Evolutionary conservation across 2,113 vertebrate genomes (phyloP), one percentile per base, ranked within the genome.

Genomic region (Agelaius phoeniceus): DNA sequence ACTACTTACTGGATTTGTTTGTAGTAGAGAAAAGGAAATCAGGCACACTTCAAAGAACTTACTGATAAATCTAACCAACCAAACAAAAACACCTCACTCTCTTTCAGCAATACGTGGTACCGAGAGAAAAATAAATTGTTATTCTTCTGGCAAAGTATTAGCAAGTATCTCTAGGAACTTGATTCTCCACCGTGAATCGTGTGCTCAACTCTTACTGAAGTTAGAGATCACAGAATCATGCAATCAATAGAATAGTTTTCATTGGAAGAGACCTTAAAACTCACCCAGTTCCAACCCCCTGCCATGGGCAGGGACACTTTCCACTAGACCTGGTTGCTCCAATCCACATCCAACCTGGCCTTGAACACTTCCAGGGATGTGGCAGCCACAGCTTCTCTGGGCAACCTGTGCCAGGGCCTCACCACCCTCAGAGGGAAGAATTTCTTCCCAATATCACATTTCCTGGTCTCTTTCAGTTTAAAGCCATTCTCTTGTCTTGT

Each of bases 1-100:
- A 22, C 10, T 44, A 14, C 57, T 81, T 52, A 24, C 17, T 35
- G 24, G 57, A 46, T 57, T 54, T 1, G 3, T 68, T 78, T 33
- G 26, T 30, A 52, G 61, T 17, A 84, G 20, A 59, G 59, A 33
- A 76, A 82, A 82, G 37, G 54, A 88, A 88, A 80, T 20, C 19
- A 68, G 11, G 7, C 2, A 2, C 43, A 39, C 26, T 68, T 83
- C 49, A 59, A 13, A 61, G 74, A 68, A 83, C 15, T 37, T 79
- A 24, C 21, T 22, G 62, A 58, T 35, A 58, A 89, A 81, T 59
- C 41, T 65, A 49, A 69, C 17, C 26, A 67, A 43, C 10, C 3
- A 2, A 80, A 28, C 10, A 33, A 68, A 74, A 84, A 6, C n/a
- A 24, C 16, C 10, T 28, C 8, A 0, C 19, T 51, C 1, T 37